These are phyloP conservation scores for Pangasianodon hypophthalmus DNA, from an alignment of 2,113 vertebrate species.

Conservation along the genomic window DNA sequence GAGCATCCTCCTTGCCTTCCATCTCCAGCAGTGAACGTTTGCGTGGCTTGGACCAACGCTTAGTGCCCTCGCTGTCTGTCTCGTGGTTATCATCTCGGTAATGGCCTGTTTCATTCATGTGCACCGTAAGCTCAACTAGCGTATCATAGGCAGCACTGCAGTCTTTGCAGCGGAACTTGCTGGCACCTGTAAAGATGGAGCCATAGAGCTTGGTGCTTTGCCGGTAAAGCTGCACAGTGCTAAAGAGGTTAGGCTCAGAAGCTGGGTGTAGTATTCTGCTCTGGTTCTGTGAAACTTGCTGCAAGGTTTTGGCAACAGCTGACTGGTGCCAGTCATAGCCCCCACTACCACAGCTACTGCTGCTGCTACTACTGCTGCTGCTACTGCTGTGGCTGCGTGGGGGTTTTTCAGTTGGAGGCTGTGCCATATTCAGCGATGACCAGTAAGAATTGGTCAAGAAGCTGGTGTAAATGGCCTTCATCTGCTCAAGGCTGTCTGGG, in stretches of 20 bases:
- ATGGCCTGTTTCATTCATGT: constrained; percentile 98
- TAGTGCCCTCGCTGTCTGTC: constrained; percentile 88
- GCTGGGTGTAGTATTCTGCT: constrained; percentile 75
- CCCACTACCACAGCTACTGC: constrained; percentile 92
- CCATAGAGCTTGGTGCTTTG: constrained; percentile 98
- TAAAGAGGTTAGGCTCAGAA: constrained; percentile 92
- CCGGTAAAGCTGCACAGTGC: constrained; percentile 96
- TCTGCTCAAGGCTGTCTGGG: constrained; percentile 95
- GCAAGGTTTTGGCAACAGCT: constrained; percentile 93
- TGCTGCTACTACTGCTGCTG: constrained; percentile 93
- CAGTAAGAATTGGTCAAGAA: constrained; percentile 99
- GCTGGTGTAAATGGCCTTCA: constrained; percentile 98
- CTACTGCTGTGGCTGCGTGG: constrained; percentile 88
- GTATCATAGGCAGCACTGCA: constrained; percentile 97
- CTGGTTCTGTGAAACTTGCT: constrained; percentile 93
- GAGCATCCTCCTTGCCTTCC: constrained; percentile 98
- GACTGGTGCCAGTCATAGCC: constrained; percentile 99
- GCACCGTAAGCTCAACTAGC: constrained; percentile 93
- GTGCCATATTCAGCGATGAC: constrained; percentile 92
- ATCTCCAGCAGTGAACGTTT: constrained; percentile 97
- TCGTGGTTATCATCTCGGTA: constrained; percentile 99
- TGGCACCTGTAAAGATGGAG: constrained; percentile 98
- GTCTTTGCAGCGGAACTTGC: constrained; percentile 98
- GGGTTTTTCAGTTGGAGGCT: constrained; percentile 82
- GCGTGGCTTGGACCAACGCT: constrained; percentile 97